Percentiles rank a stretch among this genome's conserved stretches.
Conservation (phyloP, 2,888 invertebrate genomes). For the Smittia aterrima region DNA sequence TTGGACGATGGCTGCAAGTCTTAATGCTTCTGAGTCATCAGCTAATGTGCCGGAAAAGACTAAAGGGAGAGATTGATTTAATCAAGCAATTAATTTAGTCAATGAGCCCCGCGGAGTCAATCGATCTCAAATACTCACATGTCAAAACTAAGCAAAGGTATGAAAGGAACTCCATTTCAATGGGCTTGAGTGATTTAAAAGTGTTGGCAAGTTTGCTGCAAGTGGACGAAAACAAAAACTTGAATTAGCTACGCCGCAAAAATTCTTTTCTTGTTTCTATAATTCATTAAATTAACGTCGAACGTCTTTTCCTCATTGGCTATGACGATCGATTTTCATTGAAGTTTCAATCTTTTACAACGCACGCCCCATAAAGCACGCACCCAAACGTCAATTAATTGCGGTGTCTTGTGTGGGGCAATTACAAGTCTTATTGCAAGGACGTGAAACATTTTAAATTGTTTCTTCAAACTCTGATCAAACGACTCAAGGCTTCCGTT, state of each 20-base stretch:
- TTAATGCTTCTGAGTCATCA: slow-evolving; percentile 5
- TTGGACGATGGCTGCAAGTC: background rate
- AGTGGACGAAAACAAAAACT: background rate
- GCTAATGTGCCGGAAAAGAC: slow-evolving; percentile 5
- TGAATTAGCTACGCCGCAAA: background rate
- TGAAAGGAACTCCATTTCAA: slow-evolving; percentile 8
- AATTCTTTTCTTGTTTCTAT: background rate
- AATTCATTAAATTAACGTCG: too few relatives aligned
- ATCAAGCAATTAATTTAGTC: background rate
- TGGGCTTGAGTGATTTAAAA: background rate
- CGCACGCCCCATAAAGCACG: background rate
- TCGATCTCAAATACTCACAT: background rate
- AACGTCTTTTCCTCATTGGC: too few relatives aligned
- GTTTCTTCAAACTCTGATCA: background rate
- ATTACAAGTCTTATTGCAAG: slow-evolving; percentile 6
- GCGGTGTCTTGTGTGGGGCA: background rate
- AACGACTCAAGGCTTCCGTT: background rate
- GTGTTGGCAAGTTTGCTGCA: background rate
- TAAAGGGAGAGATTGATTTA: background rate
- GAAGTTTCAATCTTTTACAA: background rate
- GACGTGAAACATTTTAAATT: background rate
- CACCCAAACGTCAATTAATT: background rate
- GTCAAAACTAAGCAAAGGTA: background rate
- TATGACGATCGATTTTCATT: background rate
- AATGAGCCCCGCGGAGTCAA: background rate